phyloP scores from a whole-genome alignment of 2,888 invertebrate species.

The Mythimna albipuncta region DNA sequence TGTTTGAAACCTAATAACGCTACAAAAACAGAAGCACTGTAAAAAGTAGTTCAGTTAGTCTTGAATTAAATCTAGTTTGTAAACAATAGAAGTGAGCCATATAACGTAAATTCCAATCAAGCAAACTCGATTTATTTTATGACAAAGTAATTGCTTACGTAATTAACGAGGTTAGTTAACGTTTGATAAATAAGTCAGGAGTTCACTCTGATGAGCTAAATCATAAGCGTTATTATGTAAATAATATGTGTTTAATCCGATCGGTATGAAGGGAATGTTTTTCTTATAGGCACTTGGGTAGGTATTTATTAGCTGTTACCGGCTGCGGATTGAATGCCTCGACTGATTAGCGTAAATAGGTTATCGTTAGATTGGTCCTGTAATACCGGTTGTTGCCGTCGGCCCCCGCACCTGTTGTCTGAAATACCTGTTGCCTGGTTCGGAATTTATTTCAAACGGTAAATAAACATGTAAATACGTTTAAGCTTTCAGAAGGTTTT shows the following conservation, averaged over 20 bases:
- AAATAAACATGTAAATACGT: background rate
- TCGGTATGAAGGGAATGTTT: constrained; percentile 17
- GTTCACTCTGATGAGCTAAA: constrained; percentile 44
- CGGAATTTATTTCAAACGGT: constrained; percentile 1
- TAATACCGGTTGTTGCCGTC: constrained; percentile 7
- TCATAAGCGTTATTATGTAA: constrained; percentile 41
- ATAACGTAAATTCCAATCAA: constrained; percentile 56
- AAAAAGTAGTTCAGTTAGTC: constrained; percentile 16
- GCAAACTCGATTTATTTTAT: constrained; percentile 51
- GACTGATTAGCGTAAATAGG: constrained; percentile 20
- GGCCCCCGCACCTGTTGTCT: constrained; percentile 9
- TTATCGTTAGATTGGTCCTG: constrained; percentile 18
- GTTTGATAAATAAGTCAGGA: constrained; percentile 53
- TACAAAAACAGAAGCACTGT: constrained; percentile 42
- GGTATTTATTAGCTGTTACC: constrained; percentile 22
- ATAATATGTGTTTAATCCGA: constrained; percentile 22
- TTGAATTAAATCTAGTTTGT: constrained; percentile 47
- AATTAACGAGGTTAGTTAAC: constrained; percentile 43
- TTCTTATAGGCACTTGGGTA: constrained; percentile 6
- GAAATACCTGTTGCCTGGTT: background rate
- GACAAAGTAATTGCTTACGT: constrained; percentile 57
- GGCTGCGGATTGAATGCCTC: constrained; percentile 1
- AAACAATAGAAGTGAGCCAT: constrained; percentile 48
- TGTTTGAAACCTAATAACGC: constrained; percentile 31
- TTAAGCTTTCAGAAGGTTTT: constrained; percentile 3